These are phyloP conservation scores for Adoxophyes honmai DNA, from an alignment of 1,140 invertebrate genomes.

Conservation along the genomic window DNA sequence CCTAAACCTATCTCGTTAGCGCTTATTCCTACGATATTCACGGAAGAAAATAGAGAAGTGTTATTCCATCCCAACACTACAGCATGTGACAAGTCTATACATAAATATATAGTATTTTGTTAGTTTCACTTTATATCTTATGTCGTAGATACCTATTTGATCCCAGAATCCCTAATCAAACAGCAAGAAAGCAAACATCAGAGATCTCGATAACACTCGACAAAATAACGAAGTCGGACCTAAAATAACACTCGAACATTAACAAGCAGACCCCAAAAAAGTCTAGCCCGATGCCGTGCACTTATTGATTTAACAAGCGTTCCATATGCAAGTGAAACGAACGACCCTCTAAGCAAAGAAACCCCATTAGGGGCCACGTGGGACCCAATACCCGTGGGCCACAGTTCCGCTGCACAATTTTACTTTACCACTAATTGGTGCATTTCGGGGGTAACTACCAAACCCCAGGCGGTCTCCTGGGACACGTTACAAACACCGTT, in stretches of 20 bases:
- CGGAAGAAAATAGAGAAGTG: no score
- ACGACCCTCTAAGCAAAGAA: conserved; percentile 64
- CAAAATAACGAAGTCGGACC: not conserved
- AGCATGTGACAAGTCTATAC: no score
- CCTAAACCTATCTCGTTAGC: no score
- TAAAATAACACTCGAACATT: not conserved
- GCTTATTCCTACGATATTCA: no score
- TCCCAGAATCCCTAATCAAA: no score
- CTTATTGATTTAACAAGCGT: conserved; percentile 64
- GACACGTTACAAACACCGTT: conserved; percentile 43
- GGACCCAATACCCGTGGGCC: conserved; percentile 41
- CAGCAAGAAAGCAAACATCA: no score
- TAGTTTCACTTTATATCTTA: no score
- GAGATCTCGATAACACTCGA: no score
- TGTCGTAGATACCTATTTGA: no score
- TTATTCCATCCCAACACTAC: no score
- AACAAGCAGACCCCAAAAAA: not conserved
- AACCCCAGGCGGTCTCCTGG: conserved; percentile 49
- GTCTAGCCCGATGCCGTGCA: conserved; percentile 2
- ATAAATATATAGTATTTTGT: no score
- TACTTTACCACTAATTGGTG: conserved; percentile 73
- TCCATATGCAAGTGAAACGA: conserved; percentile 61
- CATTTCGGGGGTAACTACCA: conserved; percentile 53
- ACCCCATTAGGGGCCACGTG: conserved; percentile 67
- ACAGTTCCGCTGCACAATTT: conserved; percentile 66